Evolutionary conservation across 2,113 vertebrate genomes (phyloP), one percentile per base, ranked within the genome.

Genomic region (Petroica traversi): DNA sequence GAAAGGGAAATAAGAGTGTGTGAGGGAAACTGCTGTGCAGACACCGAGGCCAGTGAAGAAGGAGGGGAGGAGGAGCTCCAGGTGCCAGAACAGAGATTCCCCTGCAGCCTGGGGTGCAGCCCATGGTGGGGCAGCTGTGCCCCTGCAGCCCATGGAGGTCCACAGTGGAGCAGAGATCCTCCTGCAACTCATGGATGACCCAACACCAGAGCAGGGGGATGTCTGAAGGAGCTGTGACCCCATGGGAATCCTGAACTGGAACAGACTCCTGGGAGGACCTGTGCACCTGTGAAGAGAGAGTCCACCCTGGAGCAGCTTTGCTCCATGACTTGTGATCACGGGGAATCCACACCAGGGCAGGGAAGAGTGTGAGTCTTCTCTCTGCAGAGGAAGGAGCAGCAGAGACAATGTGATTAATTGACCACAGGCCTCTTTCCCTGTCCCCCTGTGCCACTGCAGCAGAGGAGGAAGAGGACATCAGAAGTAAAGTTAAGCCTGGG

Each of bases 101-200:
- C 38, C 48, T 38, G 49, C 41, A 49, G 41, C 23, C 48, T 2
- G 0, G 13, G 63, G 41, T 20, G 57, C 49, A 2, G 3, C 19
- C 31, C 22, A 7, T 9, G 43, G 51, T 28, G 67, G 58, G 59
- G 43, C 36, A 72, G 67, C 67, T 28, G 49, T 38, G 22, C 12
- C 46, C 22, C 85, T 58, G 59, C 68, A 88, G 43, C 59, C 43
- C 48, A 66, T 59, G 86, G n/a, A 45, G 54, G 15, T 14, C 45
- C 54, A n/a, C 46, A 52, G 3, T 16, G 38, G 14, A 40, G 59
- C 28, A 48, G 24, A 62, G 73, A 78, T 13, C 64, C 40, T 11
- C 74, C 64, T 54, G 48, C 54, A 38, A 11, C 26, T 15, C 49
- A 9, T 12, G 64, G 33, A 23, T 36, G 19, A 13, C 9, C 36